Conservation (phyloP, 2,113 vertebrate species). For the Rhinopithecus roxellana region DNA sequence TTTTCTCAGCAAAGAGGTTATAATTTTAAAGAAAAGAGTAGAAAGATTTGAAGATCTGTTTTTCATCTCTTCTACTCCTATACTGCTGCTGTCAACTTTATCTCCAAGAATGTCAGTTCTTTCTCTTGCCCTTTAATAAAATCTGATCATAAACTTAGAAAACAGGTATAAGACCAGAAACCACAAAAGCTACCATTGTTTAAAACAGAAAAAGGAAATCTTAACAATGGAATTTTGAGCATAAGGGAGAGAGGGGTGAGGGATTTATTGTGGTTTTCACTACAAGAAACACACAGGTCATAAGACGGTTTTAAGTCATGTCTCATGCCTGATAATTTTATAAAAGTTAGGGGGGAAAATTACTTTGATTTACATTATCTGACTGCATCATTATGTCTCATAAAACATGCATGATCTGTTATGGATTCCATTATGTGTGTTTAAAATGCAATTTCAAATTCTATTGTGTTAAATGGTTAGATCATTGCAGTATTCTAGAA, state of each 20-base stretch:
- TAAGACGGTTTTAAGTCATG: neutral
- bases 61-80: neutral
- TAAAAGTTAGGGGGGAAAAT: neutral
- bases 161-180: accelerated
- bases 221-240: neutral
- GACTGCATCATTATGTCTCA: neutral
- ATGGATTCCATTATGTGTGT: neutral
- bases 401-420: neutral
- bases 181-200: neutral
- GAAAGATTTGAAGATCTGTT: neutral
- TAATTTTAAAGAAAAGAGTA: neutral
- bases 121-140: neutral
- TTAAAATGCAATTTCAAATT: slow-evolving; percentile 22
- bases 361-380: neutral
- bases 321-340: neutral
- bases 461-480: neutral
- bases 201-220: neutral
- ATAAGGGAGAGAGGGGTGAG: neutral
- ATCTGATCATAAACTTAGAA: neutral
- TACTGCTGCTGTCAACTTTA: neutral
- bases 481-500: neutral
- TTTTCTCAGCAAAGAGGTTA: neutral
- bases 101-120: neutral
- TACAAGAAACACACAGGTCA: neutral
- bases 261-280: neutral